A percentile compares a stretch with the other conserved stretches of the same genome.
Conservation (phyloP, 2,888 invertebrate species). For the Scaptomyza flava region DNA sequence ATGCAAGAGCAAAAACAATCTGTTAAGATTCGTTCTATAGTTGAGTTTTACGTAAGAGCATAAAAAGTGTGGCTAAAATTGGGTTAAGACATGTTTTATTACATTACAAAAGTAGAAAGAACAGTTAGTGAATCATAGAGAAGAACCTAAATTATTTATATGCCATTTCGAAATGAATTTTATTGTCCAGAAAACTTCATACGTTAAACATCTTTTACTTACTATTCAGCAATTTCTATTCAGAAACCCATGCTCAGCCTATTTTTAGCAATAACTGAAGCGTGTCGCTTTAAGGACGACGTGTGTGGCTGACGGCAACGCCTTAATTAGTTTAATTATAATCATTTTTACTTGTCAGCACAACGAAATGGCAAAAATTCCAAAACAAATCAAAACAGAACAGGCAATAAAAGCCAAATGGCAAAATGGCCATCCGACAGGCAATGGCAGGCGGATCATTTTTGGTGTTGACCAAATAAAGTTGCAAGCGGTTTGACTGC, state of each 20-base stretch:
- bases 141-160: too few species aligned
- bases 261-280: neutral
- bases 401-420: constrained; percentile 41
- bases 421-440: constrained; percentile 47
- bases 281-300: neutral
- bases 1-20: neutral
- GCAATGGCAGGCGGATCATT: constrained; percentile 22
- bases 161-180: too few species aligned
- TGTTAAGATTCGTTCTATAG: neutral
- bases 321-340: constrained; percentile 73
- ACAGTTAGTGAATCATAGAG: too few species aligned
- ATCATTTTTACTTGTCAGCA: constrained; percentile 70
- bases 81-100: neutral
- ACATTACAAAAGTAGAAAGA: neutral
- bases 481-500: constrained; percentile 67
- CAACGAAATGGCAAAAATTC: constrained; percentile 36
- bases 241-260: neutral
- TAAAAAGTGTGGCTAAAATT: neutral
- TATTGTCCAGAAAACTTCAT: too few species aligned
- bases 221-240: too few species aligned
- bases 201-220: too few species aligned
- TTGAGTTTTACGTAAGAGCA: neutral
- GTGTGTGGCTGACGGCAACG: constrained; percentile 23
- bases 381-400: constrained; percentile 42
- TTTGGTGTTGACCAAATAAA: constrained; percentile 67